Conservation (phyloP, 2,113 vertebrate genomes). For the Petromus typicus region DNA sequence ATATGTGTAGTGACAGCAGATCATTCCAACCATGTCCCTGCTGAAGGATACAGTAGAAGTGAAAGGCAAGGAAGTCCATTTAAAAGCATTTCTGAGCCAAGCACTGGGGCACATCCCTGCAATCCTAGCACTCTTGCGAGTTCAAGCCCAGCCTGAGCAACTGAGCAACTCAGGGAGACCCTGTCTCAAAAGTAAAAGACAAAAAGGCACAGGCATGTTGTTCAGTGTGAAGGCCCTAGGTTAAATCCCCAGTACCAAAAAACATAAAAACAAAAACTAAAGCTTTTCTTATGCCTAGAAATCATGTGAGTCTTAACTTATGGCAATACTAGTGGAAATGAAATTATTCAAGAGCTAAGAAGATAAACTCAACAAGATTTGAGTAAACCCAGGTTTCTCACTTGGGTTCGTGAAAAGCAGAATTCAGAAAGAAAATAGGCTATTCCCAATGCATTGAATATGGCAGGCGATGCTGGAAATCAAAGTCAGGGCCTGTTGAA, state of each 20-base stretch:
- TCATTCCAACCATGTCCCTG: not conserved
- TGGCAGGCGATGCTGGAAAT: not conserved
- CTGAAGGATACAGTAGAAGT: not conserved
- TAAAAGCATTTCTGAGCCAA: not conserved
- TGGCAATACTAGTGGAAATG: not conserved
- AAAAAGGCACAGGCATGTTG: not conserved
- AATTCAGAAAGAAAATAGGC: not conserved
- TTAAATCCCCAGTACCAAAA: not conserved
- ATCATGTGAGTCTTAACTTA: conserved; percentile 35
- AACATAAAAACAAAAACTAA: not conserved
- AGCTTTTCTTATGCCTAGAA: not conserved
- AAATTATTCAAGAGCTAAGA: conserved; percentile 41
- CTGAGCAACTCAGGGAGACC: not conserved
- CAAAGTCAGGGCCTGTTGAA: not conserved
- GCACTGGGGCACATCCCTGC: not conserved
- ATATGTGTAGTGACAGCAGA: conserved; percentile 15
- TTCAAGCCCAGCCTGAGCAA: not conserved
- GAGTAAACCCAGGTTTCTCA: conserved; percentile 1
- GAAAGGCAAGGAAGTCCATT: conserved; percentile 40
- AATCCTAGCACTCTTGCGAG: not conserved
- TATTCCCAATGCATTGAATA: not conserved
- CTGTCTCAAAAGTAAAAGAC: not conserved
- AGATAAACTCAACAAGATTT: not conserved
- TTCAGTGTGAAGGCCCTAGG: not conserved
- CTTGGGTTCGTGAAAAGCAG: conserved; percentile 19